Evolutionary conservation across 37 sponge, comb jelly and placozoan species (phyloP).

Genomic region (Beroe forskalii): DNA sequence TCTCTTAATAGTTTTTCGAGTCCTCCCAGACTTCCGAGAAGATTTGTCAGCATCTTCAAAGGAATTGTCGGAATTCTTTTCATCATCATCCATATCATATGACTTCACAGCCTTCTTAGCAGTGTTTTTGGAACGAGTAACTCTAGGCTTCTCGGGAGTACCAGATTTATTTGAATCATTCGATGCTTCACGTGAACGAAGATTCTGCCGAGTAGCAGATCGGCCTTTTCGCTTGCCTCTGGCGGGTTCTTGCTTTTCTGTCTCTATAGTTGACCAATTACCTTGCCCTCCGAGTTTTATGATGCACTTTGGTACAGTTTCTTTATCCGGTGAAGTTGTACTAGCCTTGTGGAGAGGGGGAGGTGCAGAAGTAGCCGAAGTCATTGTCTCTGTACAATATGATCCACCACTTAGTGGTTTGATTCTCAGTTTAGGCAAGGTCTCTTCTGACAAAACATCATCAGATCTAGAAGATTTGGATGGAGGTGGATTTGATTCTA

Average conservation of each 20-base stretch:
- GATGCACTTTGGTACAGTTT: slow-evolving; percentile 31
- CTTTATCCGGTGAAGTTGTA: slow-evolving; percentile 25
- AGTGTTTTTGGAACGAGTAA: slow-evolving; percentile 21
- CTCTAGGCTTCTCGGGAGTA: background rate
- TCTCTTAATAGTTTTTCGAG: slow-evolving; percentile 47
- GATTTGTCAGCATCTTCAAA: slow-evolving; percentile 21
- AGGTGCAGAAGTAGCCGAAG: background rate
- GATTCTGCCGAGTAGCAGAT: background rate
- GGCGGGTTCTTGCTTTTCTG: background rate
- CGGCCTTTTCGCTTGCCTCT: slow-evolving; percentile 20
- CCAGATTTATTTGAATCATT: slow-evolving; percentile 56
- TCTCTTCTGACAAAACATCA: background rate
- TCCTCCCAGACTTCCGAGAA: slow-evolving; percentile 25
- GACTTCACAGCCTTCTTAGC: background rate
- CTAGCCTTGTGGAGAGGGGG: background rate
- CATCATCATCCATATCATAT: slow-evolving; percentile 26
- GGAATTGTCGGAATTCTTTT: slow-evolving; percentile 30
- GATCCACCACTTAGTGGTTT: slow-evolving; percentile 50
- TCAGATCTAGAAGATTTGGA: slow-evolving; percentile 2
- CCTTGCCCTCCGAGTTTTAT: background rate
- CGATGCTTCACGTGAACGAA: slow-evolving; percentile 47
- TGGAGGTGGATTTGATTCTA: slow-evolving; percentile 32
- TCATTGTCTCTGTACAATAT: background rate
- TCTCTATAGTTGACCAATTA: background rate
- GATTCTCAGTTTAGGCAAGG: slow-evolving; percentile 51